Evolutionary conservation across 2,888 invertebrate species (phyloP).

Genomic region (Bombylius discolor): DNA sequence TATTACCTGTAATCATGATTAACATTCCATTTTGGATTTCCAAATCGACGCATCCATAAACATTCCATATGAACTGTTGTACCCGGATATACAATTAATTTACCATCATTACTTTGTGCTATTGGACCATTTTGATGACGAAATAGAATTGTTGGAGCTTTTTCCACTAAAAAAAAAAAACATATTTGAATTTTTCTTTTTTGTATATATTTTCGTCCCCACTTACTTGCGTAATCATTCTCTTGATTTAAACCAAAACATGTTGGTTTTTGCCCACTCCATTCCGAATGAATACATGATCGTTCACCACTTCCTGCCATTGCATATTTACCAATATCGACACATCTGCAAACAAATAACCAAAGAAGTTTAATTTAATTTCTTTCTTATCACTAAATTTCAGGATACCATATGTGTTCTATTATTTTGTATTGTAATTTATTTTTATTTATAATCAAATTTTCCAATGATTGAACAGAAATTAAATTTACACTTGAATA

Average conservation of each 20-base stretch:
- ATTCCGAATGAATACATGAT: constrained; percentile 62
- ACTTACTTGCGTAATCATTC: constrained; percentile 71
- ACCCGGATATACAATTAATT: constrained; percentile 72
- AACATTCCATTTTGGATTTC: constrained; percentile 73
- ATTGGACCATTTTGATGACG: constrained; percentile 71
- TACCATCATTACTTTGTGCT: constrained; percentile 75
- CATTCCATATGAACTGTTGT: constrained; percentile 80
- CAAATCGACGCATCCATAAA: constrained; percentile 73
- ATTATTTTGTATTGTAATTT: no score
- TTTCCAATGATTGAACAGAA: constrained; percentile 2
- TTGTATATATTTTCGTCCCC: neutral
- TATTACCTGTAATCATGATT: constrained; percentile 46
- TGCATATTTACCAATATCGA: constrained; percentile 75
- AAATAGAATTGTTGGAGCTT: constrained; percentile 72
- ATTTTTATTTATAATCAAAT: neutral
- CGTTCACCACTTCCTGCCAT: constrained; percentile 63
- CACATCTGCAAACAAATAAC: constrained; percentile 42
- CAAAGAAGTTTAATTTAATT: neutral
- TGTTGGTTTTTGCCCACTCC: constrained; percentile 65
- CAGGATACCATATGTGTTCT: no score
- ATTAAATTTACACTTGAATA: neutral
- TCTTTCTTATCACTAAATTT: neutral
- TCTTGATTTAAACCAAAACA: constrained; percentile 75
- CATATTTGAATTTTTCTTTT: neutral
- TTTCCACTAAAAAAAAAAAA: constrained; percentile 49